Evolutionary conservation across 2,113 vertebrate genomes (phyloP), one percentile per base, ranked within the genome.

Genomic region (Phalacrocorax pelagicus): DNA sequence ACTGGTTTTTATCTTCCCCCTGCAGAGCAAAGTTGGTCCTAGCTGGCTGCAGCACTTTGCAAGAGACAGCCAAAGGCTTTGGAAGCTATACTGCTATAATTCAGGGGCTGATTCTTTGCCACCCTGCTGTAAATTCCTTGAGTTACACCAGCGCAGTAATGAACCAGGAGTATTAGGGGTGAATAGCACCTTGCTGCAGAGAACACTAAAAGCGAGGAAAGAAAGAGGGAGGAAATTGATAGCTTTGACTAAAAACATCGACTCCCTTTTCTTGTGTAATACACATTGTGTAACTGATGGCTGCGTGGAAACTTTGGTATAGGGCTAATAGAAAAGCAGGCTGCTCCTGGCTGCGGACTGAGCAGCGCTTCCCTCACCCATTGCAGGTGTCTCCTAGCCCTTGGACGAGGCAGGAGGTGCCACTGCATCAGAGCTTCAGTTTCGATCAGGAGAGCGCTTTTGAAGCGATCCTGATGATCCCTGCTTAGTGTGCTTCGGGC

Each of bases 261-360:
- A 6, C 46, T 78, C 27, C 9, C 54, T 44, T 19, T 57, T 42
- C 11, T 47, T 0, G 0, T 42, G 21, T 22, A 7, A 26, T 9
- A 14, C 36, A 17, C 17, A 1, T 11, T 12, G 75, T 26, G 22
- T 58, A 27, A 59, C 54, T 11, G 44, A 23, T 6, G 13, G 55
- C 66, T 38, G n/a, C 1, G 0, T 36, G 38, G 80, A 44, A 29
- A 7, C n/a, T 26, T 22, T 2, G 27, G 6, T 34, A 0, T 2
- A 18, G 52, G 62, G n/a, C 51, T 61, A 75, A 13, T 20, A 46
- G 55, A 32, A 78, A 34, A 81, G 20, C 54, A 73, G 44, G 12
- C 32, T 88, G 29, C 14, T 42, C 18, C 67, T 66, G 63, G 21
- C 27, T 0, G 2, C 65, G 63, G 69, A 10, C 55, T 32, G 55